These are phyloP conservation scores for Papilio xuthus DNA, from an alignment of 1,140 invertebrate genomes.

Conservation along the genomic window DNA sequence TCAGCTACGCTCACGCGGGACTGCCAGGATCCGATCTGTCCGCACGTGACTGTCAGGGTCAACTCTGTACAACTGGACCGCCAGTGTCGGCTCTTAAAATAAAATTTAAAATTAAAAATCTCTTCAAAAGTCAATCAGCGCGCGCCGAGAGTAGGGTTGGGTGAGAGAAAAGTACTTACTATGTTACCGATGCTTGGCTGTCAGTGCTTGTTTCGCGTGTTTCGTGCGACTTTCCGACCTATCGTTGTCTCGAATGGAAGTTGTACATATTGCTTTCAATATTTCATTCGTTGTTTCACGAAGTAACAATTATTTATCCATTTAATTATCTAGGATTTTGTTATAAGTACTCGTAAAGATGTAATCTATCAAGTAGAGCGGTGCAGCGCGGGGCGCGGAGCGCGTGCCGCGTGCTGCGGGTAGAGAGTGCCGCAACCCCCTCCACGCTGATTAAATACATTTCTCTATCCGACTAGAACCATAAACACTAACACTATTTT, in stretches of 20 bases:
- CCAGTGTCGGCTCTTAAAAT: neutral
- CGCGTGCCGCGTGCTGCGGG: too few species aligned
- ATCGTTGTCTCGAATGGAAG: neutral
- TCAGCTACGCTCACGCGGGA: neutral
- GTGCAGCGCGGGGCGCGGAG: too few species aligned
- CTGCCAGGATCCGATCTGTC: neutral
- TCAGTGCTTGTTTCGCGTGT: neutral
- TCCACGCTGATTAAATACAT: neutral
- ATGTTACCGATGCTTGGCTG: neutral
- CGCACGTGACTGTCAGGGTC: too few species aligned
- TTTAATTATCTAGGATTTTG: neutral
- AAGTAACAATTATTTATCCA: neutral
- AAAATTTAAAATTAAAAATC: constrained; percentile 8
- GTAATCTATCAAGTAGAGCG: too few species aligned
- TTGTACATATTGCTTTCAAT: neutral
- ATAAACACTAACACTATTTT: neutral
- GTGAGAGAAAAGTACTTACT: neutral
- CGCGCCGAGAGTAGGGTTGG: constrained; percentile 6
- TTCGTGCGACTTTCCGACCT: neutral
- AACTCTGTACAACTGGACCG: neutral
- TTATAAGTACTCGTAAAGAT: too few species aligned
- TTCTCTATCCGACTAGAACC: neutral
- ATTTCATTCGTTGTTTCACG: constrained; percentile 9
- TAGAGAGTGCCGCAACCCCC: neutral
- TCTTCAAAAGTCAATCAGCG: constrained; percentile 9